Base-by-base conservation (phyloP, 1,140 invertebrate genomes). In the Bombus pyrosoma region DNA sequence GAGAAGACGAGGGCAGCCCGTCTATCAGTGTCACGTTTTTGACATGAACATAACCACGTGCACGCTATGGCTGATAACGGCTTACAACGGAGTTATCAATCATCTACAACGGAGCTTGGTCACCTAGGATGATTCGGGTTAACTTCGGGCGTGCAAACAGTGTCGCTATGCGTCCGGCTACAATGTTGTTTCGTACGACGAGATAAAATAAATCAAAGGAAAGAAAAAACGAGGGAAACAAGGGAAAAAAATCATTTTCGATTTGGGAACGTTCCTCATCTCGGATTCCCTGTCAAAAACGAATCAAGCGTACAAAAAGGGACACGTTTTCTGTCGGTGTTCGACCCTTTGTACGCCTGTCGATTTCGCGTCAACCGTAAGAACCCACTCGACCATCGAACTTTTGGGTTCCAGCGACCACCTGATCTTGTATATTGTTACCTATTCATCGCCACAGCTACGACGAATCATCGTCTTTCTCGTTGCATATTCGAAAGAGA, bases 51-150 rank as follows among this genome's bases (percentile, higher is more conserved):
- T 91, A 93, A 92, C 91, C 91, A 90, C 91, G 87, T 89, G 91
- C 91, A 92, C 73, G 83, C 71, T 76, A 75, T 74, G 84, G 88
- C 85, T 87, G 91, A 92, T 93, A 92, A 92, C 86, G 82, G 69
- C 72, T 82, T 89, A 91, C 90, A 91, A 87, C 89, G 89, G 86
- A 91, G 88, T 92, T 92, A 92, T 92, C 92, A 89, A 92, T 92
- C 92, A 92, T 91, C 86, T 91, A 81, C 47, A 85, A 74, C 81
- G 68, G 69, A 73, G 86, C 83, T 66, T 85, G 86, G 81, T 87
- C 90, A 89, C 87, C 89, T 91, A 91, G 85, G 86, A 87, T 82
- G 86, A 87, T 89, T 90, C 87, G 82, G 86, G 82, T 90, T 86
- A 72, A 83, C 83, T 81, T 53, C 69, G 74, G 47, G 10, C 84